A percentile compares a stretch with the other conserved stretches of the same genome.
These are phyloP conservation scores for Alviniconcha strummeri DNA, from an alignment of 2,888 invertebrate genomes.

Conservation along the genomic window DNA sequence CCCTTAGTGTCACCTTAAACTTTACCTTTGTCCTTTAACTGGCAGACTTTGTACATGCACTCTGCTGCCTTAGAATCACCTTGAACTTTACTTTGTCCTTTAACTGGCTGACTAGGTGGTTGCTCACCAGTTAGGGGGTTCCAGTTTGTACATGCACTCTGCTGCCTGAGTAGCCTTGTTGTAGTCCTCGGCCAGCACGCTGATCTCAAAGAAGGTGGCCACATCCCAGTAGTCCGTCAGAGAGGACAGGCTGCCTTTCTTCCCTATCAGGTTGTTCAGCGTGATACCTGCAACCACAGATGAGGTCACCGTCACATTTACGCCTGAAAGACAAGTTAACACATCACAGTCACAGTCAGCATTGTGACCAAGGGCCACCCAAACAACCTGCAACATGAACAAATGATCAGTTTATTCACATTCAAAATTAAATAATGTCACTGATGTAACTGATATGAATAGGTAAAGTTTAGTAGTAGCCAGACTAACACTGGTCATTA, in stretches of 20 bases:
- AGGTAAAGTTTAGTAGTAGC: no score
- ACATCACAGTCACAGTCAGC: neutral
- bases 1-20: no score
- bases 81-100: no score
- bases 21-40: no score
- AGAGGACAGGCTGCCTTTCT: slow-evolving; percentile 94
- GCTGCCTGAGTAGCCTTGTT: slow-evolving; percentile 97
- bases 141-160: slow-evolving; percentile 77
- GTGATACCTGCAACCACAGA: slow-evolving; percentile 82
- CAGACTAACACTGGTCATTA: no score
- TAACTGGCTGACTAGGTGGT: neutral
- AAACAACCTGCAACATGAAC: no score
- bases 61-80: no score
- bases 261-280: slow-evolving; percentile 96
- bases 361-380: no score
- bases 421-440: no score
- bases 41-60: no score
- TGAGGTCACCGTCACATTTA: neutral
- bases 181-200: slow-evolving; percentile 97
- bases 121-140: slow-evolving; percentile 76
- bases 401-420: no score
- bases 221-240: slow-evolving; percentile 99
- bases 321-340: neutral
- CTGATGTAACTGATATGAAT: no score
- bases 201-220: slow-evolving; percentile 98